Evolutionary conservation across 1,140 invertebrate species (phyloP).

Genomic region (Drosophila virilis): DNA sequence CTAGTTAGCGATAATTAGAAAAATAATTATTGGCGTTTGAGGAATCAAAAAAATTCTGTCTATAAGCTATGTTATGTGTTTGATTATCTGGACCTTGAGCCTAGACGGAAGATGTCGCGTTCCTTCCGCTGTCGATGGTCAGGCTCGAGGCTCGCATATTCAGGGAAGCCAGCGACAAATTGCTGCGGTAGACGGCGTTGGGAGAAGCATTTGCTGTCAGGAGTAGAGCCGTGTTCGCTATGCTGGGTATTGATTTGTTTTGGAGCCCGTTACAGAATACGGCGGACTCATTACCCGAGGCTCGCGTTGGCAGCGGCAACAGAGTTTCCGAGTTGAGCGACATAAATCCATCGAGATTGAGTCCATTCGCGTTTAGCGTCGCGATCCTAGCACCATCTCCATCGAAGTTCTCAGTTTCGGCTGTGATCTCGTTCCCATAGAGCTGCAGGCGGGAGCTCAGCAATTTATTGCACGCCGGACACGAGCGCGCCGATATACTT

Average conservation of each 20-base stretch:
- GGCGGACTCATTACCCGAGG: not conserved
- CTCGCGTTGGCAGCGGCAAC: conserved; percentile 22
- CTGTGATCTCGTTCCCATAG: conserved; percentile 38
- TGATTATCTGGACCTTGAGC: too few relatives aligned
- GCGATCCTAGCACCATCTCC: conserved; percentile 35
- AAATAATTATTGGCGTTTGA: too few relatives aligned
- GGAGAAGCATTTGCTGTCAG: conserved; percentile 43
- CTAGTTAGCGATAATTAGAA: too few relatives aligned
- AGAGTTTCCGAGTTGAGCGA: conserved; percentile 39
- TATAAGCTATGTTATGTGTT: too few relatives aligned
- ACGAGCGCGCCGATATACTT: conserved; percentile 85
- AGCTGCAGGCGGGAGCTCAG: conserved; percentile 86
- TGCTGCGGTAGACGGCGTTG: conserved; percentile 70
- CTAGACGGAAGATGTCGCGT: conserved; percentile 81
- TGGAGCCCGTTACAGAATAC: conserved; percentile 50
- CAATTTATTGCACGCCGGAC: conserved; percentile 88
- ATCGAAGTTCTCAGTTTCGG: conserved; percentile 49
- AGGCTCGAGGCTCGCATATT: conserved; percentile 79
- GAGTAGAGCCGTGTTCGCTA: conserved; percentile 51
- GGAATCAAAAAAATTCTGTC: too few relatives aligned
- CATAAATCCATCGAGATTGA: conserved; percentile 44
- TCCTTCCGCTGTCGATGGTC: conserved; percentile 74
- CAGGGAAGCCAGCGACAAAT: conserved; percentile 76
- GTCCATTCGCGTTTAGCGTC: conserved; percentile 41
- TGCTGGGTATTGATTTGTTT: conserved; percentile 43